phyloP scores from a whole-genome alignment of 2,888 invertebrate species.

The Pseudococcus longispinus region DNA sequence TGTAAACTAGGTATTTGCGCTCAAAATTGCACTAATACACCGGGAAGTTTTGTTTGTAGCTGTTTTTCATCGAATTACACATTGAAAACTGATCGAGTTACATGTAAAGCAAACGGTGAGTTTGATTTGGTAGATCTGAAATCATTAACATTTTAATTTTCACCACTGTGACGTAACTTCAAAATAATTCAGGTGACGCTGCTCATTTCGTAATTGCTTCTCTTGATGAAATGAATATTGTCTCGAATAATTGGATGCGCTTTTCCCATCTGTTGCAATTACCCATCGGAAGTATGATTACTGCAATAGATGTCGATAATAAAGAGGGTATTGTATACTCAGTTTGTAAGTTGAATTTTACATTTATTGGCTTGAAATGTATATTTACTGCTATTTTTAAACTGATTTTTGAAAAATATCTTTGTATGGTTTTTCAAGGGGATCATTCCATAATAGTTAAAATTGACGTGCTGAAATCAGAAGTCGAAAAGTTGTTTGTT shows the following conservation, averaged over 20 bases:
- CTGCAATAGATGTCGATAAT: constrained; percentile 2
- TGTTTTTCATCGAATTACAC: constrained; percentile 69
- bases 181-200: constrained; percentile 8
- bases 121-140: not conserved
- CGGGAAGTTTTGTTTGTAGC: constrained; percentile 69
- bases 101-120: constrained; percentile 64
- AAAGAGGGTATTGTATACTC: not conserved
- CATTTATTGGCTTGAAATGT: not conserved
- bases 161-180: not conserved
- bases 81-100: constrained; percentile 62
- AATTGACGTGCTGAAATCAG: not conserved
- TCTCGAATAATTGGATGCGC: constrained; percentile 31
- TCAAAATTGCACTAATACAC: constrained; percentile 70
- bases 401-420: not conserved
- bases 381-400: too few species aligned
- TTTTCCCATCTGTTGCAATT: not conserved
- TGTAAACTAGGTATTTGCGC: constrained; percentile 72
- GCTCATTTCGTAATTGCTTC: constrained; percentile 26
- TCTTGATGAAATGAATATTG: not conserved
- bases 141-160: not conserved
- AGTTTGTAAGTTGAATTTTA: not conserved
- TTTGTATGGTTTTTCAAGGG: not conserved
- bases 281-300: not conserved
- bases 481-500: not conserved
- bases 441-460: not conserved